Base-by-base conservation (phyloP, 2,888 invertebrate species). In the Aphodius granarius region DNA sequence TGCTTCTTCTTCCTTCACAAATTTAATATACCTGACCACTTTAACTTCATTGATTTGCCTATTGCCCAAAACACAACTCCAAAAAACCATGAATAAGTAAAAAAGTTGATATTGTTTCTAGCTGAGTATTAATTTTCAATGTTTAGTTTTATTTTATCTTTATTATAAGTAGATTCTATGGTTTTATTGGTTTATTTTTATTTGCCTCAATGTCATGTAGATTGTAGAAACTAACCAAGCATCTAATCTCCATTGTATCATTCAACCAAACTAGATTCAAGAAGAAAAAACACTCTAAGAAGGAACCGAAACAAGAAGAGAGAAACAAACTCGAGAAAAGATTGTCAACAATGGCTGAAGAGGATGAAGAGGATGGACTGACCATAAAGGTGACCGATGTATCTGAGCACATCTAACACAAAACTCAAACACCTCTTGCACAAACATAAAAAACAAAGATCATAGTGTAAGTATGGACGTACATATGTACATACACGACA, bases 281-380 rank as follows among this genome's bases (percentile, higher is more conserved):
- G 17, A 93, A 92, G 84, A 93, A 94, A 88, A 94, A 94, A 83
- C 87, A 92, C 76, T 89, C 90, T 71, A 92, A 91, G 78, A 94
- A 94, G 86, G 94, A 91, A 79, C 91, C 92, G 81, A 89, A 90
- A 85, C 88, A 89, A 0, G 90, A 91, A 43, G 84, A 86, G 43
- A 83, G 84, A 72, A 82, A 81, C 74, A 86, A 83, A 81, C 75
- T 85, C 74, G 91, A 91, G 81, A 89, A 91, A 82, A 91, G 95
- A 78, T 88, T 96, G 65, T 95, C 96, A 20, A 95, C 94, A 43
- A 96, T 96, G 95, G 92, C 92, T 78, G 95, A 96, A 86, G 94
- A 94, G 78, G 95, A 96, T 80, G 95, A 94, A 86, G 94, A 94
- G 80, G 93, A 94, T 81, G 90, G 91, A 76, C 89, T 91, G 78